Conservation (phyloP, 2,888 invertebrate genomes). For the Melangyna quadrimaculata region DNA sequence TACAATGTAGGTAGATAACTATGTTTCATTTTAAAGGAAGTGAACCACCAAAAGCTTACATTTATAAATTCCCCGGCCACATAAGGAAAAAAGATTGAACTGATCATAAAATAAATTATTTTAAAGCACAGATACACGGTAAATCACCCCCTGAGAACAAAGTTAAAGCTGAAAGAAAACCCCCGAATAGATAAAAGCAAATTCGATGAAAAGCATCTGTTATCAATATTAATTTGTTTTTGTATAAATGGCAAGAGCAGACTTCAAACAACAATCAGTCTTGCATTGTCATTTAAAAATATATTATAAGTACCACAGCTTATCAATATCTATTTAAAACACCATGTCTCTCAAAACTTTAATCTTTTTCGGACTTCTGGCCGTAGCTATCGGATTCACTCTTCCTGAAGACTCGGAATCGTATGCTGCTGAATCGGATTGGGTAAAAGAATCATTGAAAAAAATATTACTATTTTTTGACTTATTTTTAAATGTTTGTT, state of each 20-base stretch:
- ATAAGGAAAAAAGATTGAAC: neutral
- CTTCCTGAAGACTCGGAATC: constrained; percentile 19
- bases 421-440: neutral
- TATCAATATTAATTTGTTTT: neutral
- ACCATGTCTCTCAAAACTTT: constrained; percentile 18
- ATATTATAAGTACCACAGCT: neutral
- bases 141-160: neutral
- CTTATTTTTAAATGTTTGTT: neutral
- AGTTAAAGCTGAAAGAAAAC: neutral
- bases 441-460: constrained; percentile 2
- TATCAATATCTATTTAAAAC: neutral
- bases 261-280: neutral
- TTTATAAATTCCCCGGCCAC: neutral
- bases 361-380: constrained; percentile 11
- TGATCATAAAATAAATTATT: neutral
- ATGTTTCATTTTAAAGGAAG: neutral
- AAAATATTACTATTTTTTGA: neutral
- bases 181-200: neutral
- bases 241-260: neutral
- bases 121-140: neutral
- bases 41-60: neutral
- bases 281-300: neutral
- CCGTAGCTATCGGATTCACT: constrained; percentile 24
- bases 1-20: too few relatives aligned
- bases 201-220: neutral